Conservation (phyloP, 2,113 vertebrate species). For the Potamarius usumacintae region DNA sequence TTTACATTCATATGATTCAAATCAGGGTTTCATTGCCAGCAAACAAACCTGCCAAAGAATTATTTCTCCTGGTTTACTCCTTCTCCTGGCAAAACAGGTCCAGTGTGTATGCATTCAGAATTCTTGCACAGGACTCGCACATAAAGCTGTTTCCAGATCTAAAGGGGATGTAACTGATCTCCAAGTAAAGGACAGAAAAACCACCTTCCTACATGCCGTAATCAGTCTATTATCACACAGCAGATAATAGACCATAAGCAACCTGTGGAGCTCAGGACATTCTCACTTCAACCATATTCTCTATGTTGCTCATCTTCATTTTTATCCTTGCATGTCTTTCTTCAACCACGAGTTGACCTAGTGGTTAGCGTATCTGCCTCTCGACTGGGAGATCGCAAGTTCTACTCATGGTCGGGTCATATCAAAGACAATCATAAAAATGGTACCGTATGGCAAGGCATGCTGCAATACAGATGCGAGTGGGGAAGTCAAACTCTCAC, state of each 20-base stretch:
- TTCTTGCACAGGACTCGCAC: neutral
- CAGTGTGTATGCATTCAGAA: slow-evolving; percentile 1
- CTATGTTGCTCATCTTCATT: neutral
- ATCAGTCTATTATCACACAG: neutral
- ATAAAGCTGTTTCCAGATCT: neutral
- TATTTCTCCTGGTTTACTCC: neutral
- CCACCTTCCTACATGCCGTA: neutral
- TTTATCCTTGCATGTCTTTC: neutral
- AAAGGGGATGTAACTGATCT: slow-evolving; percentile 39
- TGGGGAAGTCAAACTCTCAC: too few relatives aligned
- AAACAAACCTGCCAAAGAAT: slow-evolving; percentile 24
- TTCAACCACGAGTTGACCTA: too few relatives aligned
- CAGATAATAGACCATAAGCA: neutral
- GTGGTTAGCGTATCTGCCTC: too few relatives aligned
- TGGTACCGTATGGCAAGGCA: too few relatives aligned
- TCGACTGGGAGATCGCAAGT: too few relatives aligned
- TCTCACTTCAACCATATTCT: neutral
- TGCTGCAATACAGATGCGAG: too few relatives aligned
- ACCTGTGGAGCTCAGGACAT: neutral
- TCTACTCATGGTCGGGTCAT: too few relatives aligned
- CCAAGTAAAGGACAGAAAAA: neutral
- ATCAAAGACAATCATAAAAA: too few relatives aligned
- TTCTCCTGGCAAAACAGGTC: neutral
- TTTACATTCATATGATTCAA: slow-evolving; percentile 29
- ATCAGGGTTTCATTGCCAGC: slow-evolving; percentile 20